Evolutionary conservation across 37 sponge, comb jelly and placozoan genomes (phyloP).

Genomic region (Diacarnus erythraeanus): DNA sequence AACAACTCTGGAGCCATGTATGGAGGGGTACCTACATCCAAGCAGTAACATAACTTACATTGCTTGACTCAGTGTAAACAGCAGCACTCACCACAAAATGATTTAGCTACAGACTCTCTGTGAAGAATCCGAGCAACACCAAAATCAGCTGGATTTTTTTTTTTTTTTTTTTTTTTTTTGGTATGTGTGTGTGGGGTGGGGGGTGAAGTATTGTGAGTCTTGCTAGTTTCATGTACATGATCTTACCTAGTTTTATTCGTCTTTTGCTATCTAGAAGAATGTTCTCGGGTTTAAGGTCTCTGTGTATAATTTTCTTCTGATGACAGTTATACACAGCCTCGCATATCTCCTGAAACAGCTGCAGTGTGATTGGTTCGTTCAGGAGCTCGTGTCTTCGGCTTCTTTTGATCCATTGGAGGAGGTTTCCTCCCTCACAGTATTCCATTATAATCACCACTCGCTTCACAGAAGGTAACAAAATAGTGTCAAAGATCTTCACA

Average conservation of each 20-base stretch:
- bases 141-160: conserved; percentile 71
- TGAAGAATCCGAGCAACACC: conserved; percentile 78
- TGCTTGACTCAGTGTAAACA: not conserved
- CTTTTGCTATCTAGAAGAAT: conserved; percentile 69
- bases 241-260: conserved; percentile 76
- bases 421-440: conserved; percentile 87
- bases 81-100: conserved; percentile 75
- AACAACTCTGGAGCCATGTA: conserved; percentile 97
- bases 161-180: not conserved
- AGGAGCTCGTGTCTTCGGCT: conserved; percentile 68
- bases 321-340: conserved; percentile 86
- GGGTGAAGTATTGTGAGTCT: not conserved
- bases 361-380: conserved; percentile 68
- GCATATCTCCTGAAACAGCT: conserved; percentile 88
- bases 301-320: conserved; percentile 76
- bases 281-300: conserved; percentile 95
- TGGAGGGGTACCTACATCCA: conserved; percentile 77
- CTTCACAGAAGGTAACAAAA: not conserved
- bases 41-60: not conserved
- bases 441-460: conserved; percentile 85
- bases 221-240: not conserved
- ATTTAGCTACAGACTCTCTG: conserved; percentile 42
- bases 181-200: too few species aligned
- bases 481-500: conserved; percentile 74
- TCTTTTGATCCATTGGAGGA: conserved; percentile 82